Conservation (phyloP, 2,888 invertebrate genomes). For the Lampropteryx suffumata region DNA sequence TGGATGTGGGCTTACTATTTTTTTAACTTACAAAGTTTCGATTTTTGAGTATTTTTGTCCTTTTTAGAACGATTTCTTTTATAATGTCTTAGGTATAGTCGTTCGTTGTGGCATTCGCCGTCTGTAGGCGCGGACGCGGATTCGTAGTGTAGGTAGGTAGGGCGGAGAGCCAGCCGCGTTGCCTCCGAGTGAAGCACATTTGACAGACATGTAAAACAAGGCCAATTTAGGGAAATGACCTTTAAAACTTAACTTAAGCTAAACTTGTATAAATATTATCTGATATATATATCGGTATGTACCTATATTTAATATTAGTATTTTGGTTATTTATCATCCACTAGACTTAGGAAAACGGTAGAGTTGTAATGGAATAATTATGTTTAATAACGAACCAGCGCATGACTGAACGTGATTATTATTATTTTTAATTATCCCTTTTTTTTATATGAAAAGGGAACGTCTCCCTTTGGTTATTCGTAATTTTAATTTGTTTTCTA, state of each 20-base stretch:
- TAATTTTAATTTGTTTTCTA: conserved; percentile 80
- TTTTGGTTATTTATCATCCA: conserved; percentile 82
- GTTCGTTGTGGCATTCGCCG: conserved; percentile 31
- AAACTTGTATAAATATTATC: conserved; percentile 80
- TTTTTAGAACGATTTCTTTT: conserved; percentile 73
- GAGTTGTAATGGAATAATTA: conserved; percentile 79
- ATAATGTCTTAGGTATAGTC: conserved; percentile 53
- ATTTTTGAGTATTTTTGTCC: conserved; percentile 53
- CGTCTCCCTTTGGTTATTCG: conserved; percentile 80
- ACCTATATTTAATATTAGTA: conserved; percentile 78
- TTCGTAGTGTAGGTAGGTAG: conserved; percentile 21
- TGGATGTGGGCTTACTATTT: conserved; percentile 76
- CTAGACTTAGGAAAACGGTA: conserved; percentile 81
- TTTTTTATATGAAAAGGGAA: conserved; percentile 58
- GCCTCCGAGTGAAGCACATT: conserved; percentile 56
- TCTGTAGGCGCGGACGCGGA: conserved; percentile 32
- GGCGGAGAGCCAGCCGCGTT: conserved; percentile 23
- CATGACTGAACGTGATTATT: conserved; percentile 79
- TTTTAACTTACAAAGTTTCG: conserved; percentile 38
- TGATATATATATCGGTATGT: conserved; percentile 82
- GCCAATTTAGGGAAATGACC: conserved; percentile 80
- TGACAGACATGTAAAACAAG: conserved; percentile 78
- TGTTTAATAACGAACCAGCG: conserved; percentile 78
- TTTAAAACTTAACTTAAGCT: conserved; percentile 83
- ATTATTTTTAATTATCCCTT: conserved; percentile 73